Evolutionary conservation across 2,113 vertebrate species (phyloP), one percentile per base, ranked within the genome.

Genomic region (Bagarius yarrelli): DNA sequence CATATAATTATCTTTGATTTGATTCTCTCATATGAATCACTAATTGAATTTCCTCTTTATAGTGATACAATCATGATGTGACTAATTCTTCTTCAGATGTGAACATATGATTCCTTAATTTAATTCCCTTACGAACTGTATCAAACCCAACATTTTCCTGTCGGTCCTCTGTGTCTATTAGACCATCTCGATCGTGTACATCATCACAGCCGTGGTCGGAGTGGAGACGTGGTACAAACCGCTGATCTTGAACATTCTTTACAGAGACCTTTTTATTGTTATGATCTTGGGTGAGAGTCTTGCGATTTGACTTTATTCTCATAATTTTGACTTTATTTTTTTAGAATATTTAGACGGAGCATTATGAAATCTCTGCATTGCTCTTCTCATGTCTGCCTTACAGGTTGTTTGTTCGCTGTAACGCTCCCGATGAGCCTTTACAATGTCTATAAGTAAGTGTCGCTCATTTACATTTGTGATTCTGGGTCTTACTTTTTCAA

Each of bases 171-270:
- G 32, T 89, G 81, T 83, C 83, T 93, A 87, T 47, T 91, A 99
- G 98, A 99, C 98, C 78, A 97, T 99, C 91, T 98, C 98, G 36
- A 83, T 97, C 18, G 96, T 99, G 87, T 99, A 98, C 93, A 91
- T 99, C 89, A 91, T 99, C 88, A 99, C 98, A 40, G 93, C 98
- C 4, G 88, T 97, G 87, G 96, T 99, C 47, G 97, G 97, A 70
- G 97, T 99, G 81, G 98, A 99, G 91, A 95, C 95, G 74, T 99
- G 98, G 98, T 96, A 98, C 92, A 89, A 93, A 86, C 95, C 96
- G 63, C 88, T 96, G 87, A 84, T 96, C 84, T 96, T 94, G 91
- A 94, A 91, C 90, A 91, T 98, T 90, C 94, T 95, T 86, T 99
- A 99, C 89, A 94, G 96, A 93, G 97, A 99, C 91, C 90, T 99